Conservation (phyloP, 1,140 invertebrate species). For the Drosophila punjabiensis region DNA sequence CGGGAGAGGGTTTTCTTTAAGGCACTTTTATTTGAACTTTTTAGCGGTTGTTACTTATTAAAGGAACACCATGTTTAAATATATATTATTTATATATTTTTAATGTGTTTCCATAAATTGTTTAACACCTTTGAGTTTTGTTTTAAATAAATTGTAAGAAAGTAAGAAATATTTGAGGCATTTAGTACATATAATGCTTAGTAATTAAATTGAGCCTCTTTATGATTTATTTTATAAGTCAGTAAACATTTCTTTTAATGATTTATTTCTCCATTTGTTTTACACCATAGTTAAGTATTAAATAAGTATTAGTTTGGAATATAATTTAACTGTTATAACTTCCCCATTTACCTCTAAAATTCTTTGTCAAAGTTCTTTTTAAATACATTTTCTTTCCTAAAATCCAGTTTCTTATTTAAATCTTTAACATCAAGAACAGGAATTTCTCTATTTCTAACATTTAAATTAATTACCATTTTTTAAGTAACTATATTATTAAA, state of each 20-base stretch:
- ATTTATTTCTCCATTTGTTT: background rate
- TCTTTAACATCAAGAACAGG: background rate
- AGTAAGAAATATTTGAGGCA: background rate
- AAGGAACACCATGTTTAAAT: background rate
- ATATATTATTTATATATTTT: background rate
- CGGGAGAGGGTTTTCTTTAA: background rate
- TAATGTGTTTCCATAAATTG: background rate
- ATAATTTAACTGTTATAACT: background rate
- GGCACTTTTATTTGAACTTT: conserved; percentile 1
- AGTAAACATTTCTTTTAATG: background rate
- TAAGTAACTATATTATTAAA: background rate
- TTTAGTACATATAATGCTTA: background rate
- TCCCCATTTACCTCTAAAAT: background rate
- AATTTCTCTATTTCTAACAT: background rate
- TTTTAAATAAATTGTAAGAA: background rate
- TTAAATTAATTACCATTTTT: background rate
- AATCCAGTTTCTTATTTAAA: no score
- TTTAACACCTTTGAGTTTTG: background rate
- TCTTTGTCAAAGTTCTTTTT: background rate
- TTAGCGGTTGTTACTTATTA: background rate
- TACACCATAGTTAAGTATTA: background rate
- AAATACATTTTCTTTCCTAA: no score
- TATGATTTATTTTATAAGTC: background rate
- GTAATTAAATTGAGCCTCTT: background rate
- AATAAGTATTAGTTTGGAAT: background rate